Evolutionary conservation across 37 sponge, comb jelly and placozoan species (phyloP).

Genomic region (Cliona cf. orientalis): DNA sequence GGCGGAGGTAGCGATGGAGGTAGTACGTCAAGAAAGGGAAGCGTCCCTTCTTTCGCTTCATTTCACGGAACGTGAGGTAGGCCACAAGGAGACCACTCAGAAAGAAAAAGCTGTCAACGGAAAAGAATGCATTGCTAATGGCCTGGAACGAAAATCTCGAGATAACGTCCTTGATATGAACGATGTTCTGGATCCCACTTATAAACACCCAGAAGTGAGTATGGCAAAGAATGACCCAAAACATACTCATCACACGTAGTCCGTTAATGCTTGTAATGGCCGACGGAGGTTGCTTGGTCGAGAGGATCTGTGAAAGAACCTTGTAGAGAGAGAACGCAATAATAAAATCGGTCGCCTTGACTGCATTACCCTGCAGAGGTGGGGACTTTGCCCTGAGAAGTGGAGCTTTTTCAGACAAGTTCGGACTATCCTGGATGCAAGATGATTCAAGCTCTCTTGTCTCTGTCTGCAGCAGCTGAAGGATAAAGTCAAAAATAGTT

Average conservation of each 20-base stretch:
- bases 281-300: constrained; percentile 61
- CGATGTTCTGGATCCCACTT: constrained; percentile 10
- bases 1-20: constrained; percentile 80
- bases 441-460: too few species aligned
- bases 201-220: constrained; percentile 21
- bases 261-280: constrained; percentile 82
- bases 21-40: constrained; percentile 77
- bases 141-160: constrained; percentile 59
- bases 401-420: constrained; percentile 1
- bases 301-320: constrained; percentile 51
- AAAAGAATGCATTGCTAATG: constrained; percentile 59
- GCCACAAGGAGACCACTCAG: constrained; percentile 80
- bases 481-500: constrained; percentile 26
- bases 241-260: constrained; percentile 85
- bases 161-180: neutral
- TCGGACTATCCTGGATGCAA: neutral
- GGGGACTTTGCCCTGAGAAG: neutral
- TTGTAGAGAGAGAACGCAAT: constrained; percentile 76
- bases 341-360: constrained; percentile 10
- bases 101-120: constrained; percentile 86
- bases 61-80: constrained; percentile 73
- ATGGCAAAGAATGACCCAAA: constrained; percentile 88
- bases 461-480: too few species aligned
- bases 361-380: neutral
- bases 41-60: constrained; percentile 53